Percentiles rank a stretch among this genome's conserved stretches.
These are phyloP conservation scores for Amitus sp. DNA, from an alignment of 2,888 invertebrate species.

Conservation along the genomic window DNA sequence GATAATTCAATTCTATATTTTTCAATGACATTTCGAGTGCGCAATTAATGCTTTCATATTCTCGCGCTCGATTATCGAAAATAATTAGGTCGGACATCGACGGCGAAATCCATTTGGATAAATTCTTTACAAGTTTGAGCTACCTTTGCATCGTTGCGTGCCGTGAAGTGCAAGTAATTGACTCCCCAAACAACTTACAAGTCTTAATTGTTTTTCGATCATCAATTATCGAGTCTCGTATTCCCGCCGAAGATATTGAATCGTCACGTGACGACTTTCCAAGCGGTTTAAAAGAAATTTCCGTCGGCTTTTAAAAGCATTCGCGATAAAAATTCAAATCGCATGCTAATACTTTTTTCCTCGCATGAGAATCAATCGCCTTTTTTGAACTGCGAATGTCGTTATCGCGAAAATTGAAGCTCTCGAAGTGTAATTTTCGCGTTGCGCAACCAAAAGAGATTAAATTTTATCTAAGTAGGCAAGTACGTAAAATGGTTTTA, in stretches of 20 bases:
- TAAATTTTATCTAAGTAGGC: constrained; percentile 21
- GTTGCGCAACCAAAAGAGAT: constrained; percentile 12
- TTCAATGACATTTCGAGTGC: too few relatives aligned
- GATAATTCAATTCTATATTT: too few relatives aligned
- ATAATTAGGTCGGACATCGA: neutral
- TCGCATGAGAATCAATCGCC: neutral
- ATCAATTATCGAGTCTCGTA: neutral
- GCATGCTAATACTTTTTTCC: neutral
- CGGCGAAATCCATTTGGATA: neutral
- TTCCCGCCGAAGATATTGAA: constrained; percentile 12
- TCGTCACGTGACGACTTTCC: neutral
- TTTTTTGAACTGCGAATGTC: neutral
- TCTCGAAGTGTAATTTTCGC: neutral
- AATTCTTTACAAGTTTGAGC: neutral
- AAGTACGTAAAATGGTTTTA: too few relatives aligned
- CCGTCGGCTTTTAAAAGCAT: too few relatives aligned
- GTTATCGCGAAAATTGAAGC: neutral
- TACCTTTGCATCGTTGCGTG: constrained; percentile 2
- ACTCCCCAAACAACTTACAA: neutral
- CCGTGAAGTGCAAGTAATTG: constrained; percentile 1
- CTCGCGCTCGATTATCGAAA: neutral
- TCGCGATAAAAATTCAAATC: neutral
- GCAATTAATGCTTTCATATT: too few relatives aligned
- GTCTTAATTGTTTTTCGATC: neutral
- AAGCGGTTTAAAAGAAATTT: too few relatives aligned